Base-by-base conservation (phyloP, 2,888 invertebrate genomes). In the Morinoia aosen region DNA sequence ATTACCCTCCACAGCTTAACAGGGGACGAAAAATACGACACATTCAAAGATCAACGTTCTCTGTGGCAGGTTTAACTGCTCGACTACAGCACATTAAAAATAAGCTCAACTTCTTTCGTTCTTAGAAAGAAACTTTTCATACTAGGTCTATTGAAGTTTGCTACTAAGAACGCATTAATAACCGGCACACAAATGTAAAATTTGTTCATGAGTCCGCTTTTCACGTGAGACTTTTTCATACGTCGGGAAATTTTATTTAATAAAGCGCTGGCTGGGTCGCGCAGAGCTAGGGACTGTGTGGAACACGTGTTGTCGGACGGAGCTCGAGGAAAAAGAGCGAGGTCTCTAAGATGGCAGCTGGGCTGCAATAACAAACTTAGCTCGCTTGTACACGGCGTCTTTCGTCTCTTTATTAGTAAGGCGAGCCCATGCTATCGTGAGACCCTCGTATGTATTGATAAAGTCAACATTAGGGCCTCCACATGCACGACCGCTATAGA, bases 321-420 rank as follows among this genome's bases (percentile, higher is more conserved):
- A 48, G 90, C 90, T 40, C 90, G 90, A 48, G 19, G 90, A 90
- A 90, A 90, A 90, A 93, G 93, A 93, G 93, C 12, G 93, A 93
- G 57, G 93, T 93, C 93, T 57, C 90, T 57, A 93, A 93, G 93
- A 93, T 93, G 93, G 93, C 93, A 57, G 93, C 48, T 33, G n/a
- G 93, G 93, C 93, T 93, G 93, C 93, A 93, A 93, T 93, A 93
- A 93, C 93, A 93, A 93, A 93, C 93, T 57, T 57, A 57, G 57
- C 57, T 56, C 93, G 93, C 93, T 93, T 57, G 93, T 93, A 93
- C 93, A 93, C 93, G 93, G 57, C 93, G 57, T 57, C 93, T 93
- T 48, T 56, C 56, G 93, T 57, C 93, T 93, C 57, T 93, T 93
- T 93, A 93, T 93, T 93, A 56, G 93, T 57, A 93, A 93, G 93